Conservation (phyloP, 2,888 invertebrate genomes). For the Mongoloraphidia duomilia region DNA sequence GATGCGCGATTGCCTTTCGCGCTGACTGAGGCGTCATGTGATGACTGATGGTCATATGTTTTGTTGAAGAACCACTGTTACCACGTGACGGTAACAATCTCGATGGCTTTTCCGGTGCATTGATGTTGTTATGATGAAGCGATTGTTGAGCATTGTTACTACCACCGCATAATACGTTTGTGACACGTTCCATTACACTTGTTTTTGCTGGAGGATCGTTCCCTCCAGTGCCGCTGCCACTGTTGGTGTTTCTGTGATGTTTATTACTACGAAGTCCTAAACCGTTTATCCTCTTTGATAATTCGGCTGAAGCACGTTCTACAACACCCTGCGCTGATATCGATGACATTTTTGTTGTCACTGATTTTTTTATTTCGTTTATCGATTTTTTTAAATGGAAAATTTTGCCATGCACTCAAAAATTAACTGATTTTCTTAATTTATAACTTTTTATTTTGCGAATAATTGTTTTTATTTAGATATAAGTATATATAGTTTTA, state of each 20-base stretch:
- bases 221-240: conserved; percentile 27
- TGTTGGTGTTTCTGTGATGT: conserved; percentile 21
- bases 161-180: conserved; percentile 73
- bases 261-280: conserved; percentile 54
- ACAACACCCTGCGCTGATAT: conserved; percentile 82
- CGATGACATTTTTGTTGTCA: conserved; percentile 46
- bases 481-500: too few species aligned
- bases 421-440: too few species aligned
- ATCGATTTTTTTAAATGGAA: not conserved
- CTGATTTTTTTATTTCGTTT: not conserved
- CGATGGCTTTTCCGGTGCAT: conserved; percentile 35
- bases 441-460: too few species aligned
- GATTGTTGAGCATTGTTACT: conserved; percentile 24
- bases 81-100: conserved; percentile 24
- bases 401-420: too few species aligned
- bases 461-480: too few species aligned
- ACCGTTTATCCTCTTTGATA: conserved; percentile 78
- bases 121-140: conserved; percentile 15
- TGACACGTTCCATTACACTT: conserved; percentile 76
- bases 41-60: conserved; percentile 28
- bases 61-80: conserved; percentile 15
- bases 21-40: conserved; percentile 11
- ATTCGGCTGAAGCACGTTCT: conserved; percentile 80
- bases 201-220: conserved; percentile 26
- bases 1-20: conserved; percentile 4